Base-by-base conservation (phyloP, 2,797 vertebrate genomes). In the Perdix hodgsoniae region DNA sequence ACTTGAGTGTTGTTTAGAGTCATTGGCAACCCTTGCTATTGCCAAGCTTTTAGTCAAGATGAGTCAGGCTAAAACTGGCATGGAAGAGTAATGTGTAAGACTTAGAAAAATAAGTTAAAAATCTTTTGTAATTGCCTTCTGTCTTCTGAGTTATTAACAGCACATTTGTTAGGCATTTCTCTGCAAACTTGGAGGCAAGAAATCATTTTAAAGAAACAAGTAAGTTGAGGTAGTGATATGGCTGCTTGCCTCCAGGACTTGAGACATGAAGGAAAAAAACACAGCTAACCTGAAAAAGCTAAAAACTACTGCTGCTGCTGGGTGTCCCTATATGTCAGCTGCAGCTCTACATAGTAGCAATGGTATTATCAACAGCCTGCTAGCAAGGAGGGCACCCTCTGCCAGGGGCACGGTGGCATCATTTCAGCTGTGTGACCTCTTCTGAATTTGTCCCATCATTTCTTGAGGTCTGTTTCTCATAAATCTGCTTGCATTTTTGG, bases 51-150 rank as follows among this genome's bases (percentile, higher is more conserved):
- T 90, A 94, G 79, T 92, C 72, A 92, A 91, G 78, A 93, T 91
- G 91, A 93, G 83, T 94, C 90, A 95, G 83, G 77, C 90, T 91
- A 91, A 95, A 96, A 95, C 44, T 95, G 76, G 72, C 94, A 94
- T 80, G 0, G 10, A 84, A 93, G 81, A 92, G 49, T n/a, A 91
- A 89, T 69, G 79, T 11, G 2, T 85, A 80, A 91, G 63, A 29
- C 49, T 95, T 65, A 31, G 85, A 63, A 93, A 94, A 94, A 81
- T 61, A 85, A 94, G 88, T 88, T 93, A 33, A 81, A 92, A 92
- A 88, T 84, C 29, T 86, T 92, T 90, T 83, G 89, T 85, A 90
- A 92, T 95, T 95, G 80, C 93, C 90, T 96, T 96, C 90, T 91
- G 91, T 60, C 71, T 84, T 88, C 67, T 64, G 80, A 92, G 81